These are phyloP conservation scores for Ursus arctos DNA, from an alignment of 2,113 vertebrate genomes.

Conservation along the genomic window DNA sequence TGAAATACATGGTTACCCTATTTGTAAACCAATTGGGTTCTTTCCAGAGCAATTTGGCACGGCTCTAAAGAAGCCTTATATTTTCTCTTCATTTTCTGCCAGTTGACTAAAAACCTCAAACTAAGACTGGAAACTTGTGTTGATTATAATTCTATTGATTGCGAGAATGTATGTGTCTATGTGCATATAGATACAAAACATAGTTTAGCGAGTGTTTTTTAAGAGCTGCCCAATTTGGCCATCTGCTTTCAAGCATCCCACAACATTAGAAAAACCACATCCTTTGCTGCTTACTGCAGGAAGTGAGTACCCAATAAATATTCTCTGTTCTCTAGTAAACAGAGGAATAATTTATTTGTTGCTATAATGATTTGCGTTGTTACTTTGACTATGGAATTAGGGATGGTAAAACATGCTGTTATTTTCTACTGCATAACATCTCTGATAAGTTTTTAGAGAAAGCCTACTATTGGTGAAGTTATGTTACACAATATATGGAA, in stretches of 20 bases:
- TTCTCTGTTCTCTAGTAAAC: background rate
- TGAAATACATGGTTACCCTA: slow-evolving; percentile 9
- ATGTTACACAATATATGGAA: background rate
- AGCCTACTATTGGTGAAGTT: background rate
- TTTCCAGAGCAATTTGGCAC: slow-evolving; percentile 66
- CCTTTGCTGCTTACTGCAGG: slow-evolving; percentile 62
- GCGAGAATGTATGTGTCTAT: background rate
- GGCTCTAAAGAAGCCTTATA: slow-evolving; percentile 46
- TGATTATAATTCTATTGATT: slow-evolving; percentile 61
- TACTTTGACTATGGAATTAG: slow-evolving; percentile 4
- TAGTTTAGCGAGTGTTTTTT: slow-evolving; percentile 28
- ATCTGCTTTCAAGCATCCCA: background rate
- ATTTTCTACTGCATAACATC: background rate
- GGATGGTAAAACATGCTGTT: background rate
- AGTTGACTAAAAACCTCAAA: slow-evolving; percentile 69
- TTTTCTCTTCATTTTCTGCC: slow-evolving; percentile 79
- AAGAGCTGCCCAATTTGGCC: slow-evolving; percentile 52
- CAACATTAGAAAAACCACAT: slow-evolving; percentile 59
- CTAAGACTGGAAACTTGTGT: slow-evolving; percentile 72
- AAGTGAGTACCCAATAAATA: slow-evolving; percentile 50
- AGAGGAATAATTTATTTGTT: background rate
- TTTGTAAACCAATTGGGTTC: background rate
- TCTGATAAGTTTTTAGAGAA: background rate
- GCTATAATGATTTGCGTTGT: slow-evolving; percentile 21
- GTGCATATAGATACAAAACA: background rate